Conservation (phyloP, 2,888 invertebrate species). For the Augiades crinisus region DNA sequence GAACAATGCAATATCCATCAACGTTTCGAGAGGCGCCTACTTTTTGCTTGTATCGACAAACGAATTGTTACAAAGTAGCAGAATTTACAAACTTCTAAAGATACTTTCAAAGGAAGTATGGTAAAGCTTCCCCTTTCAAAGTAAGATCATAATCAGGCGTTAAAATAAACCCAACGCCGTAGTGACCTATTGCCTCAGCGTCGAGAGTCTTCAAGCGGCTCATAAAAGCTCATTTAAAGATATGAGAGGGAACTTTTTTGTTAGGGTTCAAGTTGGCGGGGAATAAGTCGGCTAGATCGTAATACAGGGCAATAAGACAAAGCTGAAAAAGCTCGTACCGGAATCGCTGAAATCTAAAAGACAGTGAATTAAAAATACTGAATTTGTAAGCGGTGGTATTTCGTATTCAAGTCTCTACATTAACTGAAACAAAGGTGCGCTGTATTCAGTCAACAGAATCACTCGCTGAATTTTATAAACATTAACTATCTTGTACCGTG, state of each 20-base stretch:
- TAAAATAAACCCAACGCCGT: conserved; percentile 38
- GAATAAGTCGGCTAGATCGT: conserved; percentile 36
- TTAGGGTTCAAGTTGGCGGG: conserved; percentile 38
- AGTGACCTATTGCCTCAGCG: conserved; percentile 53
- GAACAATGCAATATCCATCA: conserved; percentile 40
- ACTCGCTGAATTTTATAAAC: conserved; percentile 5
- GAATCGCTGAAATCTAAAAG: conserved; percentile 12
- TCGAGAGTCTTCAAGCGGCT: conserved; percentile 41
- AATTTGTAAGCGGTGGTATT: conserved; percentile 12
- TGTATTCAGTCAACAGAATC: conserved; percentile 13
- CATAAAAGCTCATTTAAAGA: conserved; percentile 54
- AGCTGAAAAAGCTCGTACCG: conserved; percentile 13
- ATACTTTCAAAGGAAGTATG: conserved; percentile 4
- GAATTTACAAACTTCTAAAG: conserved; percentile 10
- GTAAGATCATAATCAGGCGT: conserved; percentile 33
- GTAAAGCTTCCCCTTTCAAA: conserved; percentile 21
- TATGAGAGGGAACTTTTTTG: conserved; percentile 48
- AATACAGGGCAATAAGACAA: conserved; percentile 35
- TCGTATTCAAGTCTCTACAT: conserved; percentile 7
- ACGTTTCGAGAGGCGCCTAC: conserved; percentile 27
- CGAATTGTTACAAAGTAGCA: not conserved
- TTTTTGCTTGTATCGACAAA: conserved; percentile 5
- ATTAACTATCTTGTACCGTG: conserved; percentile 28
- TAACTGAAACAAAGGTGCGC: conserved; percentile 15
- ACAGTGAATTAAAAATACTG: conserved; percentile 21